Base-by-base conservation (phyloP, 2,113 vertebrate species). In the Psettodes erumei region DNA sequence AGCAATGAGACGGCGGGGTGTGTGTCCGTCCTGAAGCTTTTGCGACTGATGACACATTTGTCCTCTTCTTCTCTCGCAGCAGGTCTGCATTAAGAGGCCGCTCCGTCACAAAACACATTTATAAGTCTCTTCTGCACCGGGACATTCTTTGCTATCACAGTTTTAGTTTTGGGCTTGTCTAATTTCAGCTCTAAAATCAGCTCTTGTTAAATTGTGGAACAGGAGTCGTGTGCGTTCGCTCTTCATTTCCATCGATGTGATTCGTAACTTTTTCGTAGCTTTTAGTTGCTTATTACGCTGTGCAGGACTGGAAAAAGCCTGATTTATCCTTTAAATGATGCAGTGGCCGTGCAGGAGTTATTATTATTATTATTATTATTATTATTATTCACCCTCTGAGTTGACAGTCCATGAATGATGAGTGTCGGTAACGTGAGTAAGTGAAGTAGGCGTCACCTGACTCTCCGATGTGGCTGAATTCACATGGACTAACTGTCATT, bases 341-440 rank as follows among this genome's bases (percentile, higher is more conserved):
- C 12, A 18, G 23, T 63, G 18, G 15, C 38, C 42, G 15, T 18
- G 10, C n/a, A 25, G 8, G 25, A n/a, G 5, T 59, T 38, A 50
- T 43, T 53, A 69, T 38, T 23, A 30, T 54, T 28, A 28, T 25
- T 48, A 71, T 47, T 51, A 73, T 64, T 38, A 58, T 67, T 65
- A 30, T 50, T 43, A 37, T 63, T 81, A 55, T 69, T 61, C 19
- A 35, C 19, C 25, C 38, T 19, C 3, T 11, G 62, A 23, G 15
- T 56, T 43, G 27, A 12, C 45, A 43, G 50, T 28, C 53, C 16
- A 56, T 37, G 66, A 50, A 15, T 21, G 65, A 12, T 45, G 72
- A 35, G 61, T 32, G 42, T 43, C 3, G 75, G 89, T 80, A 89
- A 92, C n/a, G 40, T 27, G 88, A 90, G 75, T 3, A 90, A 92